Conservation (phyloP, 1,140 invertebrate genomes). For the Helicoverpa zea region DNA sequence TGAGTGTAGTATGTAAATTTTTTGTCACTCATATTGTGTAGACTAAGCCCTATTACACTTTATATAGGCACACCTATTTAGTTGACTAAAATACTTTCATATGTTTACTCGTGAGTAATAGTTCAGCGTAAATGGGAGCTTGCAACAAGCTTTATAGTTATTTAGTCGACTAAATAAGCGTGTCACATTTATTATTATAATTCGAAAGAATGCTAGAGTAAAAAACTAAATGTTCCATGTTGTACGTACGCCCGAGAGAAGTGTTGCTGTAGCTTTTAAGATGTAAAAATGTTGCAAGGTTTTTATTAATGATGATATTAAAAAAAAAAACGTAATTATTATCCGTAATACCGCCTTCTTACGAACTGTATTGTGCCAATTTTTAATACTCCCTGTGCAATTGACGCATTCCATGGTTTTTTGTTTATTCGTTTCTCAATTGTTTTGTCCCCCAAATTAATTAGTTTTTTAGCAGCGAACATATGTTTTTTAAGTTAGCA, state of each 20-base stretch:
- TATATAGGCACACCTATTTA: slow-evolving; percentile 12
- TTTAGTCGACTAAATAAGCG: not conserved
- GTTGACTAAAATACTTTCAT: slow-evolving; percentile 5
- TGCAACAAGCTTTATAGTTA: not conserved
- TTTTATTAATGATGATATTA: slow-evolving; percentile 57
- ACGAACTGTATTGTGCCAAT: slow-evolving; percentile 62
- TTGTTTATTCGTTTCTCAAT: slow-evolving; percentile 46
- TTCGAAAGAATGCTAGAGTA: slow-evolving; percentile 43
- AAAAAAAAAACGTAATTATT: slow-evolving; percentile 52
- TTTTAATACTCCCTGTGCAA: slow-evolving; percentile 54
- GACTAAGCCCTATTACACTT: slow-evolving; percentile 43
- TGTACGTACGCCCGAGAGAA: slow-evolving; percentile 56
- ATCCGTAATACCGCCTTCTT: slow-evolving; percentile 60
- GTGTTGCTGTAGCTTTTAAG: slow-evolving; percentile 59
- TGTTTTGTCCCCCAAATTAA: slow-evolving; percentile 22
- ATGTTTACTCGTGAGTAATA: not conserved
- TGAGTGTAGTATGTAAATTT: slow-evolving; percentile 49
- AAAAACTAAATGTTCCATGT: slow-evolving; percentile 60
- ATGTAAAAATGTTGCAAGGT: slow-evolving; percentile 63
- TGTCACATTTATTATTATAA: slow-evolving; percentile 24
- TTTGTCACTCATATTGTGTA: slow-evolving; percentile 48
- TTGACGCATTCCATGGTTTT: slow-evolving; percentile 56
- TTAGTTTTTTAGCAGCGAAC: slow-evolving; percentile 1
- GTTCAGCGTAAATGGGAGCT: not conserved
- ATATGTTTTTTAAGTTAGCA: slow-evolving; percentile 26